Conservation (phyloP, 2,113 vertebrate species). For the Grammomys surdaster region DNA sequence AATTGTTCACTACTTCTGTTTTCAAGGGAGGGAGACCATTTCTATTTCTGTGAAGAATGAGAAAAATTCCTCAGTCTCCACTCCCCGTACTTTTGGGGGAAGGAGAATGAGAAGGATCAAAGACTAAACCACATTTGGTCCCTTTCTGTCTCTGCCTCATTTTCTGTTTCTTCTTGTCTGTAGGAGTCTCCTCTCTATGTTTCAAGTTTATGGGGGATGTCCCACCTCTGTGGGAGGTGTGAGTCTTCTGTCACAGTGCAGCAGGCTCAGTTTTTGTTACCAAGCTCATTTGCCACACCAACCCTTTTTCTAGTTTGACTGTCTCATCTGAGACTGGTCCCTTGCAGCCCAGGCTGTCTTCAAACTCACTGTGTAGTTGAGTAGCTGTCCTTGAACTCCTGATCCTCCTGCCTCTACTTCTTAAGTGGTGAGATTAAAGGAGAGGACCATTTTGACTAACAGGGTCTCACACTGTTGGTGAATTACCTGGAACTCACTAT, state of each 20-base stretch:
- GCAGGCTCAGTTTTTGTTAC: neutral
- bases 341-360: neutral
- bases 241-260: neutral
- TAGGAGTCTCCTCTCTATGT: neutral
- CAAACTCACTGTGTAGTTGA: neutral
- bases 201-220: neutral
- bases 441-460: neutral
- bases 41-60: neutral
- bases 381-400: too few species aligned
- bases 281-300: neutral
- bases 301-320: neutral
- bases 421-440: neutral
- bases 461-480: neutral
- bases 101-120: neutral
- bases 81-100: neutral
- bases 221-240: neutral
- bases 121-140: neutral
- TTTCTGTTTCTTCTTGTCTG: neutral
- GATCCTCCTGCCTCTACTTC: neutral
- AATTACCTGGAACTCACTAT: neutral
- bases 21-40: neutral
- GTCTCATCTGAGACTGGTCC: neutral
- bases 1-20: slow-evolving; percentile 5
- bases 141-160: neutral
- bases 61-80: neutral